Percentiles rank a stretch among this genome's conserved stretches.
Conservation (phyloP, 2,888 invertebrate species). For the Melinopterus prodromus region DNA sequence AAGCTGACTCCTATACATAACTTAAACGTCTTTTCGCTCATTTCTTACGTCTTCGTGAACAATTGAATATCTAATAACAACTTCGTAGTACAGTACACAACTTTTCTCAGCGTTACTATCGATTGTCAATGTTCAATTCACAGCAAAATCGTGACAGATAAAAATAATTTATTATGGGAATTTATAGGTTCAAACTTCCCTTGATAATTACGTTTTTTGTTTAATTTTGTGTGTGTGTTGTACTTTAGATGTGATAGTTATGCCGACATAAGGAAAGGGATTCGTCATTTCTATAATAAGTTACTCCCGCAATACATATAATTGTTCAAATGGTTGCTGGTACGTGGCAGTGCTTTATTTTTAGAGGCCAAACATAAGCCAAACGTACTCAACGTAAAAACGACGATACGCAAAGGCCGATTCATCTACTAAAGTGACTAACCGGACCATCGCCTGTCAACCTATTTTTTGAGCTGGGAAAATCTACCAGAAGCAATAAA, state of each 20-base stretch:
- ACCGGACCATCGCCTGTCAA: slow-evolving; percentile 6
- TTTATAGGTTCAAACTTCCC: neutral
- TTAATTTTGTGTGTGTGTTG: neutral
- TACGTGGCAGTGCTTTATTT: slow-evolving; percentile 28
- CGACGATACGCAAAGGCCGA: neutral
- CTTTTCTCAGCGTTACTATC: neutral
- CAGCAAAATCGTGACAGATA: neutral
- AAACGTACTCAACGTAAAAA: neutral
- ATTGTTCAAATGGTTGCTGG: slow-evolving; percentile 30
- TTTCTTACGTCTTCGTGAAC: neutral
- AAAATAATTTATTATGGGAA: neutral
- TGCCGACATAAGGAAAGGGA: neutral
- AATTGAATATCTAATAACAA: neutral
- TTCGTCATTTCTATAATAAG: slow-evolving; percentile 33
- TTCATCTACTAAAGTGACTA: neutral
- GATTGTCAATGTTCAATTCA: neutral
- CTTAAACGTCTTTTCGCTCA: neutral
- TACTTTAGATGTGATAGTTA: slow-evolving; percentile 10
- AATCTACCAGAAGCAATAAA: neutral
- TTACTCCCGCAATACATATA: slow-evolving; percentile 22
- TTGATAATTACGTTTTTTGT: slow-evolving; percentile 12
- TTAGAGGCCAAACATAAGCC: slow-evolving; percentile 16
- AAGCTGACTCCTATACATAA: neutral
- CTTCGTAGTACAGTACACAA: neutral
- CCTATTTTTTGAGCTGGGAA: neutral